Evolutionary conservation across 2,797 vertebrate species (phyloP).

Genomic region (Pyrocephalus nanus): DNA sequence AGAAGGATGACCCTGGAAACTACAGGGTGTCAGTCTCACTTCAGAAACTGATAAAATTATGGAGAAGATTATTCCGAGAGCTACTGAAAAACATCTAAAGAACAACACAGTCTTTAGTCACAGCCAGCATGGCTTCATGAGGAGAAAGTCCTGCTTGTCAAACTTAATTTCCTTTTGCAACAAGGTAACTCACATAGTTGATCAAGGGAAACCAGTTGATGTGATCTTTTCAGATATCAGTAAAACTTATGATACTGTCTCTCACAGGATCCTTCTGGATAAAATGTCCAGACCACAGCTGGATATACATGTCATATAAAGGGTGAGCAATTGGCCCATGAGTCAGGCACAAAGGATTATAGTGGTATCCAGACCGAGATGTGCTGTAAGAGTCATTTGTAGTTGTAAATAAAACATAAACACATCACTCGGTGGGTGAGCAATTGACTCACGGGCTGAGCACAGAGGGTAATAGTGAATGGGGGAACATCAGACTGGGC

Average conservation of each 20-base stretch:
- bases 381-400: no score
- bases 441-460: no score
- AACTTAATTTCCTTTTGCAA: neutral
- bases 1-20: neutral
- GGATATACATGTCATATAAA: neutral
- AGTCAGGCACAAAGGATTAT: neutral
- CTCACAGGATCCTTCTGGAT: neutral
- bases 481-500: neutral
- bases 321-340: accelerated
- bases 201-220: neutral
- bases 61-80: neutral
- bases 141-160: neutral
- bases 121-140: accelerated
- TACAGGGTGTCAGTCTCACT: neutral
- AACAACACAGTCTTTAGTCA: neutral
- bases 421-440: no score
- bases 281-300: neutral
- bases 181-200: neutral
- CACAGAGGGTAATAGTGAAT: neutral
- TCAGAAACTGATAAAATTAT: neutral
- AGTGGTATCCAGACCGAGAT: neutral
- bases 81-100: neutral
- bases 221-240: neutral
- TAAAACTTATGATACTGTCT: neutral
- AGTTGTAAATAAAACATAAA: no score